phyloP scores from a whole-genome alignment of 2,888 invertebrate genomes.

The Kuschelorhynchus macadamiae region DNA sequence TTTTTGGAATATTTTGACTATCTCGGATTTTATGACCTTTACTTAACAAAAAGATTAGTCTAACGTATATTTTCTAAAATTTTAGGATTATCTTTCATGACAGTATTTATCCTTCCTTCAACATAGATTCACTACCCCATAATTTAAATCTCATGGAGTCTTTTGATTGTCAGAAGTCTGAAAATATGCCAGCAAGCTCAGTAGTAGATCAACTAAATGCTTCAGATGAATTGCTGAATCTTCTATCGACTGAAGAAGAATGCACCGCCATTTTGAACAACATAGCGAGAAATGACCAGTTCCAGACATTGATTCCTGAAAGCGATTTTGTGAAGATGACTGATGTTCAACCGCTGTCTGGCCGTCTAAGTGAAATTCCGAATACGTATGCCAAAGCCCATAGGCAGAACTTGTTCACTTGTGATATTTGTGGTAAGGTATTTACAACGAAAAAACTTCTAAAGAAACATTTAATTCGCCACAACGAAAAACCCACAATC shows the following conservation, averaged over 20 bases:
- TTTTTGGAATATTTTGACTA: no score
- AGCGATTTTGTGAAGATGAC: constrained; percentile 43
- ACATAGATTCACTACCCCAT: constrained; percentile 51
- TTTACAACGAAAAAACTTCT: constrained; percentile 63
- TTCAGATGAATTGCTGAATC: constrained; percentile 64
- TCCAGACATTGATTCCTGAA: constrained; percentile 61
- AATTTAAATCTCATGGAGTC: constrained; percentile 56
- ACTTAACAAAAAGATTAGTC: no score
- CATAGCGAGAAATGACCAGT: constrained; percentile 64
- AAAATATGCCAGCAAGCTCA: constrained; percentile 58
- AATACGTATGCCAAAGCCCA: constrained; percentile 22
- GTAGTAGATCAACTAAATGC: constrained; percentile 64
- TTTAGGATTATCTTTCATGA: constrained; percentile 59
- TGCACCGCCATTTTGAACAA: constrained; percentile 65
- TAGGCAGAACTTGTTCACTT: constrained; percentile 55
- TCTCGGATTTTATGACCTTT: no score
- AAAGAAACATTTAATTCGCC: constrained; percentile 63
- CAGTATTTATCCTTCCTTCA: constrained; percentile 57
- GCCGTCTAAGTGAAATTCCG: constrained; percentile 21
- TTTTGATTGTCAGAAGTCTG: constrained; percentile 56
- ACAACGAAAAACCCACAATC: constrained; percentile 60
- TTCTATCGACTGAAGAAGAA: constrained; percentile 64
- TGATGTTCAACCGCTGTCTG: constrained; percentile 37
- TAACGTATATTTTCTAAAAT: constrained; percentile 26
- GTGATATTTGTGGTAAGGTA: constrained; percentile 61